Conservation (phyloP, 2,797 vertebrate genomes). For the Manis javanica region DNA sequence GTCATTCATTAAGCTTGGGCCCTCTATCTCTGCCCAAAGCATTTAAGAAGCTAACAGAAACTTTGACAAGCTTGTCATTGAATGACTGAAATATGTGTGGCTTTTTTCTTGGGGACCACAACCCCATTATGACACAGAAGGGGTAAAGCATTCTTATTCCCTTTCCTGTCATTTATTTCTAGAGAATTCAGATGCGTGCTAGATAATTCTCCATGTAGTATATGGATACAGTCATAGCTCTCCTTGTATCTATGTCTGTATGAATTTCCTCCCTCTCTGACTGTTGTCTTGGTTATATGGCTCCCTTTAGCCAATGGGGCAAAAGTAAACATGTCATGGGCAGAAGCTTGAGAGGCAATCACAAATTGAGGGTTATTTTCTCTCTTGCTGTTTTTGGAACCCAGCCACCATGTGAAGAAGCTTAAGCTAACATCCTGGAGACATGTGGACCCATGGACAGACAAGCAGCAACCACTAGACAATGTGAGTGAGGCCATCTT, state of each 20-base stretch:
- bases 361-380: background rate
- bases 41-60: slow-evolving; percentile 3
- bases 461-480: background rate
- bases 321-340: background rate
- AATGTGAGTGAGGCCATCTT: background rate
- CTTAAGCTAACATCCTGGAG: background rate
- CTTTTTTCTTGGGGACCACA: background rate
- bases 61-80: background rate
- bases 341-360: background rate
- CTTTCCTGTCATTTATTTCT: background rate
- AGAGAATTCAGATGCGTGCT: background rate
- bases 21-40: background rate
- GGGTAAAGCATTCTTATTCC: background rate
- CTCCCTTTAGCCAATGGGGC: background rate
- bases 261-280: background rate
- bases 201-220: background rate
- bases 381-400: background rate
- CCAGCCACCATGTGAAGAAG: background rate
- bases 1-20: background rate
- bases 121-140: background rate
- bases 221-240: background rate
- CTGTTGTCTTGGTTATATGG: background rate
- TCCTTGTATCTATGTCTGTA: background rate
- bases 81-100: background rate
- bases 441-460: background rate